Evolutionary conservation across 2,797 vertebrate species (phyloP).

Genomic region (Trichosurus vulpecula): DNA sequence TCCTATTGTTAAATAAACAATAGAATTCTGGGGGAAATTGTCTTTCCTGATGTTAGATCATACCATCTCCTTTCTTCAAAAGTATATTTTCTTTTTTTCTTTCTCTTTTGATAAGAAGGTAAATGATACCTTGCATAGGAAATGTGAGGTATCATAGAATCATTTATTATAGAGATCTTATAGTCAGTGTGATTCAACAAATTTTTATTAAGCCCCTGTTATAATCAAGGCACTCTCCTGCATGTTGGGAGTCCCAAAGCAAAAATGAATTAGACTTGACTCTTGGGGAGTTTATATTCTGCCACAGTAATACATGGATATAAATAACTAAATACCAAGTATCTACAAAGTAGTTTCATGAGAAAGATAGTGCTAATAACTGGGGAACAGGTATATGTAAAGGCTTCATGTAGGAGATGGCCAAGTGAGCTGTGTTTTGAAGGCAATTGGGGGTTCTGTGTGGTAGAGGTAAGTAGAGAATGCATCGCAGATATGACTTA

Average conservation of each 20-base stretch:
- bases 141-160: background rate
- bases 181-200: background rate
- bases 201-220: background rate
- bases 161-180: background rate
- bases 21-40: background rate
- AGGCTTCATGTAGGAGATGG: background rate
- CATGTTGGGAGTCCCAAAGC: background rate
- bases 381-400: background rate
- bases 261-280: background rate
- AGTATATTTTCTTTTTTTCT: slow-evolving; percentile 21
- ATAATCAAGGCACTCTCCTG: background rate
- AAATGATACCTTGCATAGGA: background rate
- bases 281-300: background rate
- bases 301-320: background rate
- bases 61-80: slow-evolving; percentile 14
- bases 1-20: background rate
- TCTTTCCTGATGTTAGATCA: background rate
- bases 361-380: background rate
- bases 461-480: background rate
- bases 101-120: background rate
- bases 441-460: background rate
- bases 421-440: background rate
- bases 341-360: background rate
- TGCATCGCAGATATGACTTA: background rate
- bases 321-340: background rate